Percentiles rank a stretch among this genome's conserved stretches.
phyloP scores from a whole-genome alignment of 2,113 vertebrate genomes.

The Chamaea fasciata region DNA sequence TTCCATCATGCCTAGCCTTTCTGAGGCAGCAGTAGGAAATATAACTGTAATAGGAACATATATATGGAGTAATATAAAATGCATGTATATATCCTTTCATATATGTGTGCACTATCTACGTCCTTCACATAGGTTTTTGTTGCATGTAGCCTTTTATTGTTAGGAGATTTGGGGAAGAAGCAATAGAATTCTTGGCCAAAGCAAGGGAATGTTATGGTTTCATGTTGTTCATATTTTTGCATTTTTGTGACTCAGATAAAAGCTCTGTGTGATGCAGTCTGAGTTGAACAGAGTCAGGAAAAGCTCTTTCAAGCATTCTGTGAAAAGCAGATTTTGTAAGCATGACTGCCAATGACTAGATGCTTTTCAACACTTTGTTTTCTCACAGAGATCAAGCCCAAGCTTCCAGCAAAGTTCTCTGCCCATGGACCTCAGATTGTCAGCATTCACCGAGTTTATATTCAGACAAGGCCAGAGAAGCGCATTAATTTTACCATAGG shows the following conservation, averaged over 20 bases:
- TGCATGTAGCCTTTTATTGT: background rate
- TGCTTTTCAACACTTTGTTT: conserved; percentile 6
- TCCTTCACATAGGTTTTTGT: background rate
- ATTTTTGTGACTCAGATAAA: conserved; percentile 35
- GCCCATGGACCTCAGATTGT: conserved; percentile 74
- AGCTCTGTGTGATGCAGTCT: background rate
- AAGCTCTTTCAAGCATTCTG: background rate
- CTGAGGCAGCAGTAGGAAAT: background rate
- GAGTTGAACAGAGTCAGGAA: background rate
- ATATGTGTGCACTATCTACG: background rate
- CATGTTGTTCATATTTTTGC: conserved; percentile 2
- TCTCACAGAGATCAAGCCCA: conserved; percentile 56
- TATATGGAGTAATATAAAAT: background rate
- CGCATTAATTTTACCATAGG: conserved; percentile 86
- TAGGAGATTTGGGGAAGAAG: background rate
- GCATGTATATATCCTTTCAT: fast-evolving
- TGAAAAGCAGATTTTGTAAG: background rate
- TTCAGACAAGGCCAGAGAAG: conserved; percentile 84
- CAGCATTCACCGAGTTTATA: conserved; percentile 78
- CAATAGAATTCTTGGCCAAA: background rate
- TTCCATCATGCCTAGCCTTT: background rate
- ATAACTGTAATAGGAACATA: background rate
- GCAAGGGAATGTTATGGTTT: background rate
- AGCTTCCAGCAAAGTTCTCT: conserved; percentile 54
- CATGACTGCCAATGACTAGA: background rate